Base-by-base conservation (phyloP, 2,797 vertebrate genomes). In the Takifugu ocellatus region DNA sequence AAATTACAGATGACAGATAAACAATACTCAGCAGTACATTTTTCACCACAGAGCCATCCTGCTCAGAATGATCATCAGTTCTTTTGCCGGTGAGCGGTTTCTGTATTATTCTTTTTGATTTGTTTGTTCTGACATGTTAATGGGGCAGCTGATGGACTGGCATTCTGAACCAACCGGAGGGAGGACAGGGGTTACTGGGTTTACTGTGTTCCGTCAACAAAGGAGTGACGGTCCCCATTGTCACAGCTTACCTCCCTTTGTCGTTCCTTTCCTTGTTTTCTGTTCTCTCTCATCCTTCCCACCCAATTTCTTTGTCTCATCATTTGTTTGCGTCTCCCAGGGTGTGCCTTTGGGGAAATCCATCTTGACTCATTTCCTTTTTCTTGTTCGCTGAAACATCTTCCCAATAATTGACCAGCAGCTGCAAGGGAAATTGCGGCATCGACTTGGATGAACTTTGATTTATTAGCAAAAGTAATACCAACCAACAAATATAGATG, bases 121-220 rank as follows among this genome's bases (percentile, higher is more conserved):
- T 75, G 70, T 74, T 85, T 87, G 85, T 85, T 85, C 75, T 84
- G 88, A 90, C 82, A 84, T 80, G 78, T 83, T 88, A 88, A 90
- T 80, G 75, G 71, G 81, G 83, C 82, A 79, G 63, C 75, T 90
- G 88, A 92, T 77, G 67, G 84, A 89, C 86, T 78, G 84, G 79
- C 70, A 78, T 71, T 49, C 63, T 70, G 80, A 86, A 82, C 66
- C 59, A 49, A 74, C 73, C 27, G 46, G 72, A 84, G 77, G 80
- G 75, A 21, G 78, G 70, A 58, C 56, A 77, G 66, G 52, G 69
- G 63, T 51, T 74, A 66, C 63, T 47, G 64, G 72, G 71, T 79
- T 83, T 84, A 72, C 83, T 84, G 80, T 80, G 83, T 72, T 84
- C 67, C 79, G 82, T 84, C 85, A 79, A 74, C 44, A 12, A 21